Evolutionary conservation across 2,113 vertebrate species (phyloP).

Genomic region (Sturnus vulgaris): DNA sequence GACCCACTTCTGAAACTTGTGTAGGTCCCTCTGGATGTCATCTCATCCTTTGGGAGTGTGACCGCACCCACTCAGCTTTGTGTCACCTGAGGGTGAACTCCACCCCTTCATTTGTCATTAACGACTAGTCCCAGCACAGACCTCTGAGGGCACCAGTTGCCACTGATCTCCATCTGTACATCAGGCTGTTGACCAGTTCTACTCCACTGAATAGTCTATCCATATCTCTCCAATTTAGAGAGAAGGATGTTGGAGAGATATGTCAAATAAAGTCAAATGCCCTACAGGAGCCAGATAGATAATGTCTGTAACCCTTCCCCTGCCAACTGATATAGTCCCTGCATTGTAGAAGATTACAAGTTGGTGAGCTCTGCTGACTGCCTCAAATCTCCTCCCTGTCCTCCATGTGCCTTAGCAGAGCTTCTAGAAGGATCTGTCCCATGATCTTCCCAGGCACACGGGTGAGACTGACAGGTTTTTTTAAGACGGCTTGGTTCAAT

Average conservation of each 20-base stretch:
- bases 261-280: neutral
- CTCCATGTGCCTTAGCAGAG: neutral
- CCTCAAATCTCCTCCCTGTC: neutral
- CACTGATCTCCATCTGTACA: neutral
- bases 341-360: neutral
- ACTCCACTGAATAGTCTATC: neutral
- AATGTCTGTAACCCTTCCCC: neutral
- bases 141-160: neutral
- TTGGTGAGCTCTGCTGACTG: neutral
- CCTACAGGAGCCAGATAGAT: neutral
- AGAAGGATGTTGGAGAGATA: neutral
- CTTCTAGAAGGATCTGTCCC: neutral
- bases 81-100: neutral
- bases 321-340: neutral
- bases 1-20: neutral
- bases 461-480: neutral
- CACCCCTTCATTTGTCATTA: neutral
- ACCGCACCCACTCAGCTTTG: rapidly evolving
- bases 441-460: neutral
- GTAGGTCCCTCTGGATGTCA: neutral
- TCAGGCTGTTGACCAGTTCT: neutral
- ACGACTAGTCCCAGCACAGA: neutral
- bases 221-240: neutral
- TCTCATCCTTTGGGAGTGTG: no score
- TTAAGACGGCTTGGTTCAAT: neutral